A percentile compares a stretch with the other conserved stretches of the same genome.
Evolutionary conservation across 2,797 vertebrate genomes (phyloP).

Genomic region (Valencia hispanica): DNA sequence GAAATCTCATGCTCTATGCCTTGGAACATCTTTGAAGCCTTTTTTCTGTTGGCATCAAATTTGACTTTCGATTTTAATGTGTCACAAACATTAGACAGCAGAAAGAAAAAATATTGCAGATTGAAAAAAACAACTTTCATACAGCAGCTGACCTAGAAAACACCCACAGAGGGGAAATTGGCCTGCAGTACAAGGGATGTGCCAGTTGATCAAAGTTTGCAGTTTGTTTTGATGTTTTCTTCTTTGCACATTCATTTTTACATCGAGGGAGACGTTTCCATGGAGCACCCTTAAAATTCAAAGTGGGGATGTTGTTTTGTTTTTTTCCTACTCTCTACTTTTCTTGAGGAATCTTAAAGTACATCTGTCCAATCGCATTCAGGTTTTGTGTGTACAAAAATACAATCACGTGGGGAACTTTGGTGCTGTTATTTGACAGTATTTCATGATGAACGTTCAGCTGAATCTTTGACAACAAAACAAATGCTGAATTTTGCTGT

Average conservation of each 20-base stretch:
- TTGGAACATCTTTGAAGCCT: neutral
- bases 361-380: neutral
- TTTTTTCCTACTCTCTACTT: neutral
- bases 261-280: neutral
- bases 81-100: neutral
- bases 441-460: neutral
- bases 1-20: neutral
- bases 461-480: neutral
- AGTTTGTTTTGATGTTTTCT: neutral
- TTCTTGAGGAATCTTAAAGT: neutral
- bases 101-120: neutral
- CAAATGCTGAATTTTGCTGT: neutral
- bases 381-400: neutral
- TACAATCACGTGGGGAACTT: neutral
- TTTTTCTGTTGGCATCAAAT: neutral
- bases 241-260: neutral
- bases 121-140: too few species aligned
- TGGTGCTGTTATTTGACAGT: neutral
- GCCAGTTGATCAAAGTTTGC: neutral
- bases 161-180: neutral
- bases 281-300: neutral
- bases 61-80: neutral
- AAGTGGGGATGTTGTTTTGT: neutral
- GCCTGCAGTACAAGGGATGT: neutral
- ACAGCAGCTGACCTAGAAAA: neutral